These are phyloP conservation scores for Cryptomyrus ogoouensis DNA, from an alignment of 2,113 vertebrate species.

Conservation along the genomic window DNA sequence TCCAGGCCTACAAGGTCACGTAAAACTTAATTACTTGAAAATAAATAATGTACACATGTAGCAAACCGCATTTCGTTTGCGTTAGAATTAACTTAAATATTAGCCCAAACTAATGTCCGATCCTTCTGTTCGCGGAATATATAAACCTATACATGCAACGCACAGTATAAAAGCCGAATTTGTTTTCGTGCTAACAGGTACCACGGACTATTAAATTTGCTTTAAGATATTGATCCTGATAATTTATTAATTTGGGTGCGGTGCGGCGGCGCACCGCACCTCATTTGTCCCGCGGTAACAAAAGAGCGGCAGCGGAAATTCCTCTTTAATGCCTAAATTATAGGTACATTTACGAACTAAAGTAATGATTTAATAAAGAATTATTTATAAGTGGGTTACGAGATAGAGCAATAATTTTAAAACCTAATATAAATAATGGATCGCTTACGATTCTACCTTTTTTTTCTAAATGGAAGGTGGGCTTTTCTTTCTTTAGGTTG, in stretches of 20 bases:
- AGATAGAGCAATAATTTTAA: slow-evolving; percentile 10
- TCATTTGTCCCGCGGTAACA: neutral
- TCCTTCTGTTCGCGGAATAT: neutral
- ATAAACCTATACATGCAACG: neutral
- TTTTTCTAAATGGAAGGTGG: neutral
- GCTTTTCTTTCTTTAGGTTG: neutral
- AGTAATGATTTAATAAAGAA: slow-evolving; percentile 18
- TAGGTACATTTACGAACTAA: slow-evolving; percentile 3
- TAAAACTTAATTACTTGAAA: neutral
- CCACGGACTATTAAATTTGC: neutral
- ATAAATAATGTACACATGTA: neutral
- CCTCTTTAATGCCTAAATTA: slow-evolving; percentile 12
- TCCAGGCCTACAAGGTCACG: neutral
- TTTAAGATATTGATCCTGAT: neutral
- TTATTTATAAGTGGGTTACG: slow-evolving; percentile 7
- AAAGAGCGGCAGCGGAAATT: neutral
- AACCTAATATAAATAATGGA: slow-evolving; percentile 17
- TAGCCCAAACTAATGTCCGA: neutral
- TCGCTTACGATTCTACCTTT: neutral
- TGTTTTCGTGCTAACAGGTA: neutral
- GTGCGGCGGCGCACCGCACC: neutral
- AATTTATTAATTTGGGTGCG: neutral
- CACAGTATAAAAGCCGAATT: neutral
- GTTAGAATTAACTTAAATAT: neutral
- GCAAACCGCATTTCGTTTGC: neutral